A percentile compares a stretch with the other conserved stretches of the same genome.
Evolutionary conservation across 1,140 invertebrate species (phyloP).

Genomic region (Papilio polytes): DNA sequence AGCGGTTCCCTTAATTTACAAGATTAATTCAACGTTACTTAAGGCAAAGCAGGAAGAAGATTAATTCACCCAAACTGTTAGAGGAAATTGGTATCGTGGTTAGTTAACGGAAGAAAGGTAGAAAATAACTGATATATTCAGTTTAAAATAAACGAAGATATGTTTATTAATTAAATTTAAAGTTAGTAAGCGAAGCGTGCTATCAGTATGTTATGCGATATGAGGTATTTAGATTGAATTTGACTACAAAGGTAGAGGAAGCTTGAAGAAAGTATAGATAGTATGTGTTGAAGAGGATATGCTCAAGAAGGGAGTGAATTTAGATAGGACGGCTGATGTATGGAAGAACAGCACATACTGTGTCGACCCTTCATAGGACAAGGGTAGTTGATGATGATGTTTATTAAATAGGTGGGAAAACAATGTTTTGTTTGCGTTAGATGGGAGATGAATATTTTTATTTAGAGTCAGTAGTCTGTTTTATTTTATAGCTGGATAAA

Average conservation of each 20-base stretch:
- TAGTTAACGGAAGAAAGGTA: slow-evolving; percentile 14
- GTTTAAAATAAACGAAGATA: background rate
- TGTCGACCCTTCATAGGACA: no score
- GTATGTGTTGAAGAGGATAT: no score
- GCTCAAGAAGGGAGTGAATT: no score
- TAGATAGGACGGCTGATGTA: no score
- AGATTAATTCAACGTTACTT: slow-evolving; percentile 37
- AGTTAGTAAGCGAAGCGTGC: no score
- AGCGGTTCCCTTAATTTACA: slow-evolving; percentile 29
- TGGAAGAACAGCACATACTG: no score
- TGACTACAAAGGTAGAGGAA: no score
- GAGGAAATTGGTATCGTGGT: background rate
- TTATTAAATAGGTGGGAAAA: background rate
- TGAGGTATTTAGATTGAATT: no score
- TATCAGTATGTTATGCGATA: no score
- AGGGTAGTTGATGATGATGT: background rate
- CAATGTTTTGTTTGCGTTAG: background rate
- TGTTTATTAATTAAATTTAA: no score
- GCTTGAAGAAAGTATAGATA: no score
- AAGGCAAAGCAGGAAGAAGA: slow-evolving; percentile 28
- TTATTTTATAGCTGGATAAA: slow-evolving; percentile 3
- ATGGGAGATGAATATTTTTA: background rate
- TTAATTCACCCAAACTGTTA: slow-evolving; percentile 33
- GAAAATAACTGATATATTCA: background rate
- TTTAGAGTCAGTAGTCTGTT: background rate